Base-by-base conservation (phyloP, 2,888 invertebrate species). In the Caenorhabditis angaria region DNA sequence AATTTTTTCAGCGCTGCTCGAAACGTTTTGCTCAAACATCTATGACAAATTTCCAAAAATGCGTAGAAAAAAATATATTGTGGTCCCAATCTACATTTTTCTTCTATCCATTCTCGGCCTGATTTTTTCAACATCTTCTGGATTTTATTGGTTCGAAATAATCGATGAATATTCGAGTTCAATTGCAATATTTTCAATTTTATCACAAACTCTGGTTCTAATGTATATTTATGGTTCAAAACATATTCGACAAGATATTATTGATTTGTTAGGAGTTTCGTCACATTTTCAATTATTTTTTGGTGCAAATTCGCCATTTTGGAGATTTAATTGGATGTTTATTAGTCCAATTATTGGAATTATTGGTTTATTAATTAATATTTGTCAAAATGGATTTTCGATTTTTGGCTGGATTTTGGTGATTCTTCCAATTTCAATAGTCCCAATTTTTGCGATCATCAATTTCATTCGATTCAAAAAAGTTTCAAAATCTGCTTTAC, bases 281-380 rank as follows among this genome's bases (percentile, higher is more conserved):
- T 32, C 32, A 32, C 32, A 56, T 22, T 5, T 56, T 6, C 32
- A 32, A 6, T 32, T 20, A 5, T n/a, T 3, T 8, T 6, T 56
- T 18, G 56, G 56, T 22, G 28, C 56, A 20, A 20, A 22, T n/a
- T 56, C 56, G 8, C 54, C 55, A n/a, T 68, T 61, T 4, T 68
- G 61, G n/a, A 35, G 61, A 2, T 22, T 12, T 12, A 68, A 68
- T 22, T 72, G 72, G 72, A 27, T 48, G 53, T 24, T 27, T 12
- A 59, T 72, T 20, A 22, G 50, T 27, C 72, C 72, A 8, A 2
- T 63, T 2, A 64, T 72, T 32, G 71, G 64, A 1, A 0, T 61
- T 14, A 20, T 70, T 29, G 18, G 65, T 27, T n/a, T 70, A 12
- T 51, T 25, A 20, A 35, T 70, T 1, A n/a, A n/a, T n/a, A 51